phyloP scores from a whole-genome alignment of 2,888 invertebrate genomes.

The Ecdyonurus torrentis region DNA sequence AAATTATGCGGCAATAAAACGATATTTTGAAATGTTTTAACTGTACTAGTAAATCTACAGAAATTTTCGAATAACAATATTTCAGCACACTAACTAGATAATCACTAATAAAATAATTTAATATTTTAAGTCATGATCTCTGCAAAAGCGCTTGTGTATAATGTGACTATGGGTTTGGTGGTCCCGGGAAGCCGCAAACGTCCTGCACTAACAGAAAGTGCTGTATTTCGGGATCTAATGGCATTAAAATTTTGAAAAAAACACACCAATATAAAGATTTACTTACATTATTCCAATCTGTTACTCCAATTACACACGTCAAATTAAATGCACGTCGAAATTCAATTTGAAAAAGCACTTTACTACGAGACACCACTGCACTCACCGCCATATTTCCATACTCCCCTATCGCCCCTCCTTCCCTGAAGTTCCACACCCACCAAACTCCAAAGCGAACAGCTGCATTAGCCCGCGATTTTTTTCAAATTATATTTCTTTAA shows the following conservation, averaged over 20 bases:
- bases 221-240: neutral
- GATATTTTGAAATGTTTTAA: too few species aligned
- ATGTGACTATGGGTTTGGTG: neutral
- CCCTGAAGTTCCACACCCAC: neutral
- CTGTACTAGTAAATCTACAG: too few species aligned
- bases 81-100: too few species aligned
- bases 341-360: neutral
- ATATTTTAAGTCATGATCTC: neutral
- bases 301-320: neutral
- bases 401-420: neutral
- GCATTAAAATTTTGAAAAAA: neutral
- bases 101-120: too few species aligned
- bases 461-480: neutral
- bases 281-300: neutral
- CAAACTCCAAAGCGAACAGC: neutral
- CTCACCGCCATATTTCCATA: neutral
- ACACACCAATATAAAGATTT: neutral
- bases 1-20: too few species aligned
- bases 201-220: neutral
- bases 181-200: neutral
- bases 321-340: neutral
- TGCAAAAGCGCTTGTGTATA: too few species aligned
- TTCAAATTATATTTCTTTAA: too few species aligned
- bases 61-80: too few species aligned
- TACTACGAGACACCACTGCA: neutral